Conservation (phyloP, 2,797 vertebrate genomes). For the Podarcis lilfordi region DNA sequence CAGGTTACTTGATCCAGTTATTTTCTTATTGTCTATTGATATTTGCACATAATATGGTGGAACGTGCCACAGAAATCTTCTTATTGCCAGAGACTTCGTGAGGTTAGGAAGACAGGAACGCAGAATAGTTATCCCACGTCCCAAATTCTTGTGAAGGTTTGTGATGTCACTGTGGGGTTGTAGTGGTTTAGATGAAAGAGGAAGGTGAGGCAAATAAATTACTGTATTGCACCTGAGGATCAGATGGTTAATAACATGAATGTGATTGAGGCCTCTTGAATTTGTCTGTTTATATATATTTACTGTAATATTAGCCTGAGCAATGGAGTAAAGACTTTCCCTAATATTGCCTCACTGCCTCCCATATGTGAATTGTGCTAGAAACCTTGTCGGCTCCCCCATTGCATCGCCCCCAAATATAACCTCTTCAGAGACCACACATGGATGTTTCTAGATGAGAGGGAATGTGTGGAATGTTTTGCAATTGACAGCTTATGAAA, state of each 20-base stretch:
- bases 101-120: background rate
- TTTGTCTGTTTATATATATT: conserved; percentile 58
- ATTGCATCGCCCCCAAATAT: conserved; percentile 68
- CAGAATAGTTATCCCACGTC: background rate
- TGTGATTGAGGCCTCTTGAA: conserved; percentile 41
- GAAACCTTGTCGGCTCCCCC: conserved; percentile 67
- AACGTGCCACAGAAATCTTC: background rate
- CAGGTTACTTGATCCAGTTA: background rate
- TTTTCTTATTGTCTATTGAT: background rate
- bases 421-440: conserved; percentile 77
- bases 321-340: conserved; percentile 50
- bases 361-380: conserved; percentile 68
- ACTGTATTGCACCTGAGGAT: background rate
- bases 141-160: background rate
- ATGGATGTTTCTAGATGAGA: conserved; percentile 75
- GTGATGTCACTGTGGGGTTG: background rate
- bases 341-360: conserved; percentile 33
- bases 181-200: background rate
- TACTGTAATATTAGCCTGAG: conserved; percentile 60
- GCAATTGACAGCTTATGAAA: conserved; percentile 77
- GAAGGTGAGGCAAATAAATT: background rate
- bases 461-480: conserved; percentile 78
- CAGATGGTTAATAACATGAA: conserved; percentile 49
- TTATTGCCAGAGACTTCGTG: background rate
- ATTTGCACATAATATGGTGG: background rate